A percentile compares a stretch with the other conserved stretches of the same genome.
phyloP scores from a whole-genome alignment of 2,888 invertebrate genomes.

The Oxystoma pomonae region DNA sequence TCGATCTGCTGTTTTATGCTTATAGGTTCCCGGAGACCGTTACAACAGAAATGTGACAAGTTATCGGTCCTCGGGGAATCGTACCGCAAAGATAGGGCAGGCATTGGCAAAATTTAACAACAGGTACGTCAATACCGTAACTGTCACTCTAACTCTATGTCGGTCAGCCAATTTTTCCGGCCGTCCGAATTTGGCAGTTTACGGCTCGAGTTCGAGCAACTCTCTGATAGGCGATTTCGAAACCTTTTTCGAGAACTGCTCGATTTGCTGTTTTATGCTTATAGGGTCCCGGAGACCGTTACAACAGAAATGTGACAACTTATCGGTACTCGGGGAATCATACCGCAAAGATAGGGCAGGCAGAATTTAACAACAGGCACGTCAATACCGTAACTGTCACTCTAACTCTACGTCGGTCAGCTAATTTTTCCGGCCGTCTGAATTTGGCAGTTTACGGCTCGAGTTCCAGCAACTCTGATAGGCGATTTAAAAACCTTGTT shows the following conservation, averaged over 20 bases:
- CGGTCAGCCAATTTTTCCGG: slow-evolving; percentile 95
- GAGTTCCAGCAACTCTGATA: slow-evolving; percentile 90
- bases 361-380: no score
- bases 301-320: no score
- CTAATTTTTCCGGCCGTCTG: slow-evolving; percentile 91
- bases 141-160: slow-evolving; percentile 87
- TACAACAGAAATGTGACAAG: no score
- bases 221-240: slow-evolving; percentile 98
- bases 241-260: slow-evolving; percentile 93
- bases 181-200: slow-evolving; percentile 97
- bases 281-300: no score
- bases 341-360: no score
- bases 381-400: slow-evolving; percentile 89
- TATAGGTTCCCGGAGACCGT: no score
- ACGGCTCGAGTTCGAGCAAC: slow-evolving; percentile 92
- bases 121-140: no score
- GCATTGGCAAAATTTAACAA: no score
- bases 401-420: slow-evolving; percentile 87
- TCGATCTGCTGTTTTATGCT: slow-evolving; percentile 97
- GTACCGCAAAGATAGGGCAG: no score
- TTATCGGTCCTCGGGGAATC: no score
- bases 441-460: slow-evolving; percentile 99
- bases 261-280: slow-evolving; percentile 96
- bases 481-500: slow-evolving; percentile 98
- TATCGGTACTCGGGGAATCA: no score